These are phyloP conservation scores for Drosophila takahashii DNA, from an alignment of 1,140 invertebrate species.

Conservation along the genomic window DNA sequence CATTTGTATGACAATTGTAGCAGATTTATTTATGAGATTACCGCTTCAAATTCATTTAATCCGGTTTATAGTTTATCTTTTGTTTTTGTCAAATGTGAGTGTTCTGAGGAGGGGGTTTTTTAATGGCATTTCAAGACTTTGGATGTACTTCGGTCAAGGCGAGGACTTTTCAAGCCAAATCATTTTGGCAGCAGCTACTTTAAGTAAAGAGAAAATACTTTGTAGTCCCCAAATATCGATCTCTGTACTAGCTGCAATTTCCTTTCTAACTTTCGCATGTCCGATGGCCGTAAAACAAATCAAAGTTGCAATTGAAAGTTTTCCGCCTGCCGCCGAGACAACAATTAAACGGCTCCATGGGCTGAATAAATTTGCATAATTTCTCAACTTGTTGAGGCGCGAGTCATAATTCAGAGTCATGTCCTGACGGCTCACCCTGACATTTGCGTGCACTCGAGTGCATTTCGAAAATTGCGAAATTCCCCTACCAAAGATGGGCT, in stretches of 20 bases:
- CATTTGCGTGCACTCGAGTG: slow-evolving; percentile 45
- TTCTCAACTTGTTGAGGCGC: slow-evolving; percentile 55
- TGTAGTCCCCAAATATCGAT: slow-evolving; percentile 3
- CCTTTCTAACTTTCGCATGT: slow-evolving; percentile 10
- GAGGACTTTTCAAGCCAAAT: not conserved
- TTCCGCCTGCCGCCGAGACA: slow-evolving; percentile 38
- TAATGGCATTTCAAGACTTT: not conserved
- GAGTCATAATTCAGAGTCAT: slow-evolving; percentile 43
- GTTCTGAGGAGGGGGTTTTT: not conserved
- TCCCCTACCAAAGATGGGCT: not conserved
- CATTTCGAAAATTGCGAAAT: slow-evolving; percentile 59
- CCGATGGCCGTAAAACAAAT: slow-evolving; percentile 45
- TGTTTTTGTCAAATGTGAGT: slow-evolving; percentile 4
- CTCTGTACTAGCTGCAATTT: slow-evolving; percentile 3
- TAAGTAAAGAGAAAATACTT: not conserved
- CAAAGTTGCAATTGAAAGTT: slow-evolving; percentile 47
- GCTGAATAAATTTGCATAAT: slow-evolving; percentile 59
- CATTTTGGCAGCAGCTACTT: not conserved
- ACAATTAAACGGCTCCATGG: slow-evolving; percentile 42
- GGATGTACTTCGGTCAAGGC: slow-evolving; percentile 22
- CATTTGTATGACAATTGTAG: slow-evolving; percentile 20
- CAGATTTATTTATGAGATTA: slow-evolving; percentile 39
- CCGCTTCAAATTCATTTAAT: slow-evolving; percentile 13
- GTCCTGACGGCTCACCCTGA: slow-evolving; percentile 26
- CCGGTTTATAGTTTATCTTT: slow-evolving; percentile 14